These are phyloP conservation scores for Cryptocheilus praepositus DNA, from an alignment of 2,888 invertebrate species.

Conservation along the genomic window DNA sequence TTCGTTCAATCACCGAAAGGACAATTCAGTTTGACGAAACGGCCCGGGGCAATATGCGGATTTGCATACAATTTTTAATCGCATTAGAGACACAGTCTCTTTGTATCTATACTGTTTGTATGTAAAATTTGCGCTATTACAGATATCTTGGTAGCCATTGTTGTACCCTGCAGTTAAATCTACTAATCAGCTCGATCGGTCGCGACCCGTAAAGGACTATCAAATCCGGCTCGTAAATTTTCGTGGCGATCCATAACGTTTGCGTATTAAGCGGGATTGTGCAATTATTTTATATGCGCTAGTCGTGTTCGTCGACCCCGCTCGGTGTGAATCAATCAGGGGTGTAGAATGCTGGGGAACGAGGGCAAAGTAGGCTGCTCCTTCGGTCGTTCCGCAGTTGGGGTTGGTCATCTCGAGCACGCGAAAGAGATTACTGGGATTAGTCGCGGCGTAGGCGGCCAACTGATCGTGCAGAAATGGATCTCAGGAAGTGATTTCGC, in stretches of 20 bases:
- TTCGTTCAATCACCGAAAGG: not conserved
- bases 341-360: conserved; percentile 8
- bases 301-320: conserved; percentile 15
- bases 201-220: too few species aligned
- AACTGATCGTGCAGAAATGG: conserved; percentile 34
- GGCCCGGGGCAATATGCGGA: not conserved
- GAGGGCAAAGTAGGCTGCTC: conserved; percentile 1
- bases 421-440: conserved; percentile 52
- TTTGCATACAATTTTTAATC: not conserved
- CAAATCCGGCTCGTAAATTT: conserved; percentile 16
- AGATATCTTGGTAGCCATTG: too few species aligned
- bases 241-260: conserved; percentile 30
- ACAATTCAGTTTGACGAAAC: not conserved
- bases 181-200: too few species aligned
- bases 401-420: conserved; percentile 24
- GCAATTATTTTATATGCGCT: conserved; percentile 51
- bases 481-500: not conserved
- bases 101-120: not conserved
- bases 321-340: conserved; percentile 48
- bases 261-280: conserved; percentile 26
- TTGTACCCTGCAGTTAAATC: too few species aligned
- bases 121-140: too few species aligned
- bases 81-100: not conserved
- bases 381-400: conserved; percentile 4
- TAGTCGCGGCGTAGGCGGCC: conserved; percentile 35